Conservation (phyloP, 2,113 vertebrate genomes). For the Brevimyrus niger region DNA sequence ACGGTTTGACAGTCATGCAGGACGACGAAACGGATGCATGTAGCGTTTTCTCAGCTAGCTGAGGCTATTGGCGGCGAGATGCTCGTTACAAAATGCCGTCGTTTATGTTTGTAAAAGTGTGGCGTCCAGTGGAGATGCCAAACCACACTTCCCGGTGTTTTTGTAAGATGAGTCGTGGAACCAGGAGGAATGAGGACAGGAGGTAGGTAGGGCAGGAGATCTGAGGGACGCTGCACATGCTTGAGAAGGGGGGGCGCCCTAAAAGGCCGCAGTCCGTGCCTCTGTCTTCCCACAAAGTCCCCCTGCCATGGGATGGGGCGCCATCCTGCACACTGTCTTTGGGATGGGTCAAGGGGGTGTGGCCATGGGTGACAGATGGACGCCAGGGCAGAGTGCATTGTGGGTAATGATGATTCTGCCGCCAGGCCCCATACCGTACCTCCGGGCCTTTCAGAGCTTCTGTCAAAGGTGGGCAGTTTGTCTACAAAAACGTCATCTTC, state of each 20-base stretch:
- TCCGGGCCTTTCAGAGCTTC: constrained; percentile 55
- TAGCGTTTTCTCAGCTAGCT: neutral
- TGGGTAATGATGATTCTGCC: constrained; percentile 40
- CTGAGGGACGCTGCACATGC: neutral
- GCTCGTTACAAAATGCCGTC: neutral
- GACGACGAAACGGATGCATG: neutral
- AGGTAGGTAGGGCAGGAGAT: neutral
- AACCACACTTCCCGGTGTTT: neutral
- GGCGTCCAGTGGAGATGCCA: neutral
- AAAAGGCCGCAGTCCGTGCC: neutral
- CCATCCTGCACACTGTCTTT: constrained; percentile 18
- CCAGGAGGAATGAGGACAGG: neutral
- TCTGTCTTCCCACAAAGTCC: constrained; percentile 38
- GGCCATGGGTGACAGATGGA: neutral
- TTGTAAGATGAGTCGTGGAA: neutral
- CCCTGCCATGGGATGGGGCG: constrained; percentile 53
- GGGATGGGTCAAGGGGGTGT: neutral
- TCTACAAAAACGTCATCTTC: constrained; percentile 66
- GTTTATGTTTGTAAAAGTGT: neutral
- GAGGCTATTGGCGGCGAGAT: neutral
- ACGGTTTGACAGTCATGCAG: neutral
- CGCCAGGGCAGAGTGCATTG: constrained; percentile 8
- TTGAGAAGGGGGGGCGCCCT: neutral
- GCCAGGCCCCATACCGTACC: constrained; percentile 51
- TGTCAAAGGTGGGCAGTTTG: constrained; percentile 63